Conservation (phyloP, 2,797 vertebrate genomes). For the Lindbergichthys nudifrons region DNA sequence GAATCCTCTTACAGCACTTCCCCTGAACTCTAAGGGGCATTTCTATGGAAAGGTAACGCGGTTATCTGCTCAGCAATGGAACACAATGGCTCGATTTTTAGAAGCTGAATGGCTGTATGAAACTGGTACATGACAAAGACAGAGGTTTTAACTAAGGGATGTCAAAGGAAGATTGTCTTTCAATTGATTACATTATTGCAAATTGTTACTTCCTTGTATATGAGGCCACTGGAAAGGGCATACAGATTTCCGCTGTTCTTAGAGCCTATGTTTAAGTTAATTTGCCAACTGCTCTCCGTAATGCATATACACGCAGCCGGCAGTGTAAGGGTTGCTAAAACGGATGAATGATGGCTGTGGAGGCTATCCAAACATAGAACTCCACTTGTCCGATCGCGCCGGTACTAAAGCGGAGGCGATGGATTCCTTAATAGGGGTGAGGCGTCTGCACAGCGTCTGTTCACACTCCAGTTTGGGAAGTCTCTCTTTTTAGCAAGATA, state of each 20-base stretch:
- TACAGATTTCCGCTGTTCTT: constrained; percentile 3
- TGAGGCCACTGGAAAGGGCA: background rate
- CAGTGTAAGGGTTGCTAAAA: constrained; percentile 33
- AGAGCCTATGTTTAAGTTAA: constrained; percentile 37
- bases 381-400: constrained; percentile 35
- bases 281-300: constrained; percentile 43
- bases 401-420: constrained; percentile 29
- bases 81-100: constrained; percentile 54
- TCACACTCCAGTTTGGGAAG: constrained; percentile 66
- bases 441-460: constrained; percentile 55
- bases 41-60: constrained; percentile 61
- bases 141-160: constrained; percentile 34
- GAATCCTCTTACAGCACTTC: constrained; percentile 78
- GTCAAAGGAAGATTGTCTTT: constrained; percentile 15
- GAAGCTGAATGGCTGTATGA: constrained; percentile 41
- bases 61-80: constrained; percentile 58
- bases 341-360: constrained; percentile 56
- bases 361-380: constrained; percentile 64
- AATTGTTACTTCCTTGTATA: constrained; percentile 15
- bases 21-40: constrained; percentile 60
- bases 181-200: constrained; percentile 26
- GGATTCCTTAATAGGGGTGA: constrained; percentile 67
- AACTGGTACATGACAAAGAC: constrained; percentile 53
- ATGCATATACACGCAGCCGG: constrained; percentile 24
- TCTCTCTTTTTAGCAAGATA: constrained; percentile 57